Evolutionary conservation across 2,113 vertebrate genomes (phyloP).

Genomic region (Hipposideros armiger): DNA sequence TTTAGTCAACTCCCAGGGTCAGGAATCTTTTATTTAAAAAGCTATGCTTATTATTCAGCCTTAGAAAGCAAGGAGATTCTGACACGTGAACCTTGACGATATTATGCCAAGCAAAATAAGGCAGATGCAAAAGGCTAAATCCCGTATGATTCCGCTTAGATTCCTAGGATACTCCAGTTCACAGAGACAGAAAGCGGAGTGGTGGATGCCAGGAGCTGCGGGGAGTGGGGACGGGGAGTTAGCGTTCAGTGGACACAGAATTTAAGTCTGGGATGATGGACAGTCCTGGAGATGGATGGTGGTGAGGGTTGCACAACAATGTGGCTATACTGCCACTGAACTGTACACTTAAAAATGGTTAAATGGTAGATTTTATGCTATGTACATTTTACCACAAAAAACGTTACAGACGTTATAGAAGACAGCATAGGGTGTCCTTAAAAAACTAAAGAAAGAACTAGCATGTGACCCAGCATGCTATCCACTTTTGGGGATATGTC

Average conservation of each 20-base stretch:
- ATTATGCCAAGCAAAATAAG: not conserved
- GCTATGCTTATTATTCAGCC: not conserved
- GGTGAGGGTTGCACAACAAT: not conserved
- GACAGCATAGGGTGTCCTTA: not conserved
- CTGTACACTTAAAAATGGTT: not conserved
- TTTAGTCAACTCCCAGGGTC: not conserved
- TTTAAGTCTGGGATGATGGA: not conserved
- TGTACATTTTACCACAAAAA: not conserved
- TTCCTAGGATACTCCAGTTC: not conserved
- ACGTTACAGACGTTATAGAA: not conserved
- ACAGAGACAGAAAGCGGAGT: not conserved
- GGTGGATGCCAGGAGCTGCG: too few species aligned
- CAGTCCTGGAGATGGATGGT: not conserved
- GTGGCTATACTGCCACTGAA: too few species aligned
- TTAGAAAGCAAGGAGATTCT: not conserved
- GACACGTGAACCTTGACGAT: not conserved
- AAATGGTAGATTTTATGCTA: not conserved
- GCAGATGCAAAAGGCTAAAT: not conserved
- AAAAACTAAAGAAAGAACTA: not conserved
- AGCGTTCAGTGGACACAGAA: not conserved
- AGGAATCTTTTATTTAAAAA: not conserved
- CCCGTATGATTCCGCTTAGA: not conserved
- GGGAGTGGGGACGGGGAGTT: too few species aligned
- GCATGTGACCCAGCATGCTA: not conserved
- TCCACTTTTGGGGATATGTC: not conserved